Evolutionary conservation across 2,113 vertebrate genomes (phyloP).

Genomic region (Scatophagus argus): DNA sequence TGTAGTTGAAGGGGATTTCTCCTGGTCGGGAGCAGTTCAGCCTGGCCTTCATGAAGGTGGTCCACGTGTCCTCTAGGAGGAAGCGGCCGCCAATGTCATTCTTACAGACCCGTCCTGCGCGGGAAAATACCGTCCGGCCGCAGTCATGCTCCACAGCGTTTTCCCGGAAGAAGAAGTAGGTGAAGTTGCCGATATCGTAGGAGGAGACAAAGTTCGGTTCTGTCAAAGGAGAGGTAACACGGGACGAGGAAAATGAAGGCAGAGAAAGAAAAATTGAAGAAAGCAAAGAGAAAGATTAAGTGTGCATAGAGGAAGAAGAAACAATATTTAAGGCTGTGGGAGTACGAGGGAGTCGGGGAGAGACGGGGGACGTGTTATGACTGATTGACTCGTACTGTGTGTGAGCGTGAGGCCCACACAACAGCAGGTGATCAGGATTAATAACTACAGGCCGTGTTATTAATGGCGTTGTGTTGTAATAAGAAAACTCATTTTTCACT

Average conservation of each 20-base stretch:
- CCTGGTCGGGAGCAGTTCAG: slow-evolving; percentile 96
- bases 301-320: slow-evolving; percentile 38
- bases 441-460: slow-evolving; percentile 72
- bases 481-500: slow-evolving; percentile 81
- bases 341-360: slow-evolving; percentile 53
- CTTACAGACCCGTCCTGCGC: slow-evolving; percentile 94
- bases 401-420: slow-evolving; percentile 61
- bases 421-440: slow-evolving; percentile 74
- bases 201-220: slow-evolving; percentile 98
- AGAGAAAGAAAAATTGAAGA: slow-evolving; percentile 7
- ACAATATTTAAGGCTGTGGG: slow-evolving; percentile 60
- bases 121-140: slow-evolving; percentile 94
- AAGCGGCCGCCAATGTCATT: slow-evolving; percentile 97
- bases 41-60: slow-evolving; percentile 98
- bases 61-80: slow-evolving; percentile 97
- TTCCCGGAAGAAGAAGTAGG: slow-evolving; percentile 98
- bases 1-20: slow-evolving; percentile 97
- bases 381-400: slow-evolving; percentile 67
- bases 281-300: slow-evolving; percentile 28
- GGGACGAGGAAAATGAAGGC: slow-evolving; percentile 2
- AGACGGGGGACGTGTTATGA: slow-evolving; percentile 44
- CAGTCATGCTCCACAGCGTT: slow-evolving; percentile 97
- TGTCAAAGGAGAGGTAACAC: slow-evolving; percentile 65
- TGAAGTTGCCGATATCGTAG: slow-evolving; percentile 96
- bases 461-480: slow-evolving; percentile 75